phyloP scores from a whole-genome alignment of 1,140 invertebrate species.

The Armadillidium nasatum region DNA sequence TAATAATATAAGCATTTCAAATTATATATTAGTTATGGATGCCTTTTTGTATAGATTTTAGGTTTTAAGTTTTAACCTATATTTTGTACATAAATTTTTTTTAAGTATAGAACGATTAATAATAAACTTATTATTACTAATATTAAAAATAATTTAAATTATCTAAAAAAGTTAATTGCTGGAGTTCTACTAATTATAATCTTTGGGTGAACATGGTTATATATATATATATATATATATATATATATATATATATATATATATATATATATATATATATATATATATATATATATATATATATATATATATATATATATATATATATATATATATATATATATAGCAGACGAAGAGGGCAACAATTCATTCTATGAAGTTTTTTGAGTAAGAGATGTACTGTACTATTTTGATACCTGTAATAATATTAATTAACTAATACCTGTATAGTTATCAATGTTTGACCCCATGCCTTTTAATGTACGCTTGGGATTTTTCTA shows the following conservation, averaged over 20 bases:
- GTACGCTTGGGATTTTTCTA: neutral
- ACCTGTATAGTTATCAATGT: neutral
- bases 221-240: too few species aligned
- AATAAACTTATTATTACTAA: neutral
- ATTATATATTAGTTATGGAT: neutral
- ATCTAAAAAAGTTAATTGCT: too few species aligned
- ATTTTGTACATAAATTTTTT: conserved; percentile 14
- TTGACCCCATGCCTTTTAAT: conserved; percentile 1
- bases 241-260: too few species aligned
- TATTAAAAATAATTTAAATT: too few species aligned
- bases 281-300: too few species aligned
- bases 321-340: too few species aligned
- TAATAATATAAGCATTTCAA: neutral
- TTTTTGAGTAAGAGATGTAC: conserved; percentile 5
- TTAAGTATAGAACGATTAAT: neutral
- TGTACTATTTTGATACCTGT: neutral
- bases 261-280: too few species aligned
- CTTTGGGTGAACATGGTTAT: too few species aligned
- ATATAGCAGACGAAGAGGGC: too few species aligned
- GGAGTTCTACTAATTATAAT: too few species aligned
- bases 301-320: too few species aligned
- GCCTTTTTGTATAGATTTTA: conserved; percentile 9
- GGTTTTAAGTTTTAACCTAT: conserved; percentile 10
- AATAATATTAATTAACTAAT: too few species aligned
- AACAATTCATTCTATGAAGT: neutral